Evolutionary conservation across 2,888 invertebrate species (phyloP).

Genomic region (Steromphala cineraria): DNA sequence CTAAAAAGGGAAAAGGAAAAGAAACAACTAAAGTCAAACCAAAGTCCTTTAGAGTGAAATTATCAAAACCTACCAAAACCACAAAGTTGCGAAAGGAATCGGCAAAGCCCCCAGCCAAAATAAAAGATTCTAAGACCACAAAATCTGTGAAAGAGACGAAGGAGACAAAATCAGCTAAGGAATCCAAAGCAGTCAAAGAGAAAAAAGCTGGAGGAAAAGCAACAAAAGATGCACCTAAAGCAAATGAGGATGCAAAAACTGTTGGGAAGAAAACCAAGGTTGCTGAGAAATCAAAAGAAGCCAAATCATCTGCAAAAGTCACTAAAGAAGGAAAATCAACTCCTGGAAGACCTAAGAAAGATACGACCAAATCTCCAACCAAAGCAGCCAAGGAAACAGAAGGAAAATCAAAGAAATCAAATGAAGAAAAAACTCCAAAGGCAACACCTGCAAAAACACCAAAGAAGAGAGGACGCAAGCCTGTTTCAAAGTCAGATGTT

Average conservation of each 20-base stretch:
- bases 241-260: not conserved
- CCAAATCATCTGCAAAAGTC: not conserved
- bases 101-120: no score
- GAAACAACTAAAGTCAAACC: no score
- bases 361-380: no score
- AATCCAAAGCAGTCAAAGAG: not conserved
- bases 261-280: not conserved
- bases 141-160: not conserved
- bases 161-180: not conserved
- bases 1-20: not conserved
- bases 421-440: not conserved
- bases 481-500: constrained; percentile 3
- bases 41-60: no score
- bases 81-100: no score
- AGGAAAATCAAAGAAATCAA: not conserved
- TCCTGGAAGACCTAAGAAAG: not conserved
- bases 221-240: not conserved
- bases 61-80: no score
- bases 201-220: not conserved
- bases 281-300: not conserved
- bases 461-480: constrained; percentile 5
- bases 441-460: not conserved
- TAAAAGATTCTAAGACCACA: no score
- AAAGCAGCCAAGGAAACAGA: not conserved
- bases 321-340: not conserved